Base-by-base conservation (phyloP, 2,888 invertebrate genomes). In the Brachyptera putata region DNA sequence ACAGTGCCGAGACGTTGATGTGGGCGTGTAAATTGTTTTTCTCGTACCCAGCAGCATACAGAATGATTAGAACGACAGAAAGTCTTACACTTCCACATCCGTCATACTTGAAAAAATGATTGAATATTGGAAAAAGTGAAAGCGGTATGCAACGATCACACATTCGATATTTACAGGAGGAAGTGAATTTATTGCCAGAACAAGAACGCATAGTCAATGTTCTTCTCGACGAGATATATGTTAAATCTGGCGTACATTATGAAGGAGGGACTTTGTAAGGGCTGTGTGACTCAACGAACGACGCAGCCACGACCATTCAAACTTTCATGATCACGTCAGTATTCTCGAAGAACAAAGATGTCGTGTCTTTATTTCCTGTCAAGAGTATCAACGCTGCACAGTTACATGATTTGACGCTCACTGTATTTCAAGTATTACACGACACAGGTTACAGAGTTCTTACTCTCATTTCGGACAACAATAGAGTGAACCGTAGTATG, bases 341-440 rank as follows among this genome's bases (percentile, higher is more conserved):
- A n/a, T n/a, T n/a, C n/a, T 43, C 43, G 3, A 43, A 43, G 21
- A 43, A 43, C 11, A 43, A 43, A 21, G 43, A 43, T 43, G 43
- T 43, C 3, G 43, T 43, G 14, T 16, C 16, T 18, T 3, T 43
- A 3, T 43, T 43, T 43, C 43, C 43, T 18, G 43, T 43, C 11
- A 14, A 4, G 43, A 43, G 21, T 18, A 18, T 43, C 18, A 21
- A 16, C n/a, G 43, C 21, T 3, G 21, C 4, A 11, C 11, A 7
- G 4, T 18, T 43, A 16, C 21, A 18, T 18, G 16, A 43, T n/a
- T 21, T 43, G 43, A 43, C 43, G 14, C 9, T 16, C 14, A 43
- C 14, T 3, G 43, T 16, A 16, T 14, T 43, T 2, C 9, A 3
- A 18, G 43, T 21, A 16, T 14, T 43, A n/a, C 14, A 16, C 21